Conservation (phyloP, 92 coral and sea anemone genomes). For the Micromussa lordhowensis region DNA sequence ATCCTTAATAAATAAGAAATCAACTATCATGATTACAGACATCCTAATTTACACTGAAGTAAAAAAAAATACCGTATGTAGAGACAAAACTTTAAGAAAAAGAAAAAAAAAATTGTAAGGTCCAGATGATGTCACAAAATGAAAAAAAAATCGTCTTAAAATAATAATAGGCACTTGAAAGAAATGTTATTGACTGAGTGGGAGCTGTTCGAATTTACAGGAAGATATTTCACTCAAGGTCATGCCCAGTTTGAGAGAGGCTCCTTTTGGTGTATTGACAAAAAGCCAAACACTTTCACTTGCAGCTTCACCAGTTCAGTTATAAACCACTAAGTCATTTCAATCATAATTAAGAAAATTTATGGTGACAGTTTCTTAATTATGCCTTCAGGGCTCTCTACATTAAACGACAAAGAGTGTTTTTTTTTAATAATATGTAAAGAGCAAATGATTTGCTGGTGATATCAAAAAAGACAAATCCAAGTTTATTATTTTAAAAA, state of each 20-base stretch:
- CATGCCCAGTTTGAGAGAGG: neutral
- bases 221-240: neutral
- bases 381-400: neutral
- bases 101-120: neutral
- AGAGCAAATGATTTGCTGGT: neutral
- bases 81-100: neutral
- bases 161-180: neutral
- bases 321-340: neutral
- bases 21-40: neutral
- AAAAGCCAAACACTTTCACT: neutral
- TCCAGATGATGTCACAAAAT: neutral
- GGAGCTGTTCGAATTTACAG: neutral
- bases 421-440: no score
- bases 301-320: neutral
- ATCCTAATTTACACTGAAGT: neutral
- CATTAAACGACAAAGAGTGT: neutral
- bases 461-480: neutral
- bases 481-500: no score
- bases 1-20: neutral
- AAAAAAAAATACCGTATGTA: neutral
- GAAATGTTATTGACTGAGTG: constrained; percentile 5
- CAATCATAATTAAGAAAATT: neutral
- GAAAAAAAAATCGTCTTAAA: neutral
- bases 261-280: neutral
- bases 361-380: neutral